A percentile compares a stretch with the other conserved stretches of the same genome.
Conservation (phyloP, 1,140 invertebrate species). For the Ctenoplectra terminalis region DNA sequence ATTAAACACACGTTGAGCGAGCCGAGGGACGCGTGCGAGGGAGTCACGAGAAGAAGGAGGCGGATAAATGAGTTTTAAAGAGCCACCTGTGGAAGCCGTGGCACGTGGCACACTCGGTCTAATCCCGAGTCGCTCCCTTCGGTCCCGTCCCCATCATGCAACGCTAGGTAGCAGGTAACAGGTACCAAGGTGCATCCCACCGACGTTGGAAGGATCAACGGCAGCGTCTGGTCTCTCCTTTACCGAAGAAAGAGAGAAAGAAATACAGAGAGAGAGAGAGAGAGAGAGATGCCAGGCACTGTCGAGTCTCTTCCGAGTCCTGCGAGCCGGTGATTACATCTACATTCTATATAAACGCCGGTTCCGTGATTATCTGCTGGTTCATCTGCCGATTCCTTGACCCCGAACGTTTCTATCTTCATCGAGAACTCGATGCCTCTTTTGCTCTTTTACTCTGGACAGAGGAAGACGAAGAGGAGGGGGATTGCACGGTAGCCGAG, state of each 20-base stretch:
- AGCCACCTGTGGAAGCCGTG: slow-evolving; percentile 65
- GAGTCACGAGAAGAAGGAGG: slow-evolving; percentile 37
- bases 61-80: slow-evolving; percentile 68
- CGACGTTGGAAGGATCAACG: slow-evolving; percentile 55
- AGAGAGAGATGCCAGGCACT: background rate
- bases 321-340: slow-evolving; percentile 61
- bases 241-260: background rate
- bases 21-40: slow-evolving; percentile 17
- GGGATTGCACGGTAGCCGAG: slow-evolving; percentile 3
- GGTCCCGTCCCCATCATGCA: slow-evolving; percentile 58
- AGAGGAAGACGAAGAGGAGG: too few relatives aligned
- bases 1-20: background rate
- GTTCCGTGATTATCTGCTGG: slow-evolving; percentile 60
- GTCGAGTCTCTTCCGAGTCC: slow-evolving; percentile 37
- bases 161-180: slow-evolving; percentile 69
- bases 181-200: slow-evolving; percentile 67
- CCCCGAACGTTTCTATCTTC: slow-evolving; percentile 54
- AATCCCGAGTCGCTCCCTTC: slow-evolving; percentile 70
- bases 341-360: slow-evolving; percentile 69
- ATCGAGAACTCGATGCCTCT: background rate
- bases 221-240: slow-evolving; percentile 59
- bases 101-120: slow-evolving; percentile 66
- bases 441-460: background rate
- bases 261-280: too few relatives aligned
- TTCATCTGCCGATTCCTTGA: slow-evolving; percentile 51